Evolutionary conservation across 1,140 invertebrate species (phyloP).

Genomic region (Drosophila lini): DNA sequence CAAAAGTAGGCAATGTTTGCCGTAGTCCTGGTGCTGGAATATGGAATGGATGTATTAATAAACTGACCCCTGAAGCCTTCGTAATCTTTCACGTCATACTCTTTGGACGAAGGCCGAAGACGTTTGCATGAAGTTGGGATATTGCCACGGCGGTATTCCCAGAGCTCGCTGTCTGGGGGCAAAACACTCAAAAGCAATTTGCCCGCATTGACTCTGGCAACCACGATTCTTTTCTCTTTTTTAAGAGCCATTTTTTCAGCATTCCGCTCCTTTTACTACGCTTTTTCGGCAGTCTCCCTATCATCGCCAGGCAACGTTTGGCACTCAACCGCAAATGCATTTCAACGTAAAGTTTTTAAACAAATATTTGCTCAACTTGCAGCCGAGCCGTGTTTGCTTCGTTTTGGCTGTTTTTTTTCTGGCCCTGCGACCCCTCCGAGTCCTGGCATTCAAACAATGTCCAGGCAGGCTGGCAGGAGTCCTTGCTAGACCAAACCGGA

Average conservation of each 20-base stretch:
- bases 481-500: conserved; percentile 39
- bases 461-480: conserved; percentile 50
- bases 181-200: conserved; percentile 76
- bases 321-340: conserved; percentile 82
- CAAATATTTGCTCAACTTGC: conserved; percentile 83
- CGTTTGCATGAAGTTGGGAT: conserved; percentile 39
- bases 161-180: conserved; percentile 48
- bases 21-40: neutral
- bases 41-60: conserved; percentile 44
- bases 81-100: conserved; percentile 22
- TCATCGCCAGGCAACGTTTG: conserved; percentile 62
- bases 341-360: conserved; percentile 83
- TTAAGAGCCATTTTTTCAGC: conserved; percentile 29
- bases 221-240: conserved; percentile 21
- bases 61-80: conserved; percentile 13
- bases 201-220: conserved; percentile 56
- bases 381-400: conserved; percentile 42
- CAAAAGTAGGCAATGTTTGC: conserved; percentile 48
- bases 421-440: conserved; percentile 11
- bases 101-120: conserved; percentile 1
- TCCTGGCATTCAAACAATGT: conserved; percentile 74
- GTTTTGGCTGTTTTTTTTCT: conserved; percentile 50
- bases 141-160: conserved; percentile 33
- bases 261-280: conserved; percentile 31
- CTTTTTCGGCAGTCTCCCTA: conserved; percentile 62